A percentile compares a stretch with the other conserved stretches of the same genome.
Conservation (phyloP, 2,113 vertebrate species). For the Anolis sagrei region DNA sequence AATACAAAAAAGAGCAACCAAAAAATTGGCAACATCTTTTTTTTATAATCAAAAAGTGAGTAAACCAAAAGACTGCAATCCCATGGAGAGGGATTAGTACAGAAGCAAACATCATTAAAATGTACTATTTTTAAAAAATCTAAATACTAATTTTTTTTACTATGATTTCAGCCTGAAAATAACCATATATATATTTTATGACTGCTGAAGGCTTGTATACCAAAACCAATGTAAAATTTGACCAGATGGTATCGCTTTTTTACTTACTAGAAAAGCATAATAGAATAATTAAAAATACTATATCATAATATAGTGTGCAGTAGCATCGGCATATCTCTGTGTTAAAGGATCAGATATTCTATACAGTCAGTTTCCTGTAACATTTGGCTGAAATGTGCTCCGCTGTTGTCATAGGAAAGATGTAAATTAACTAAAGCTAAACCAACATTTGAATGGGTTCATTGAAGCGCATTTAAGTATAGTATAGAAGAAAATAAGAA, state of each 20-base stretch:
- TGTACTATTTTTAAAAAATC: constrained; percentile 48
- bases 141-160: constrained; percentile 56
- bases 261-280: constrained; percentile 61
- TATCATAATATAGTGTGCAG: constrained; percentile 60
- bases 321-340: constrained; percentile 67
- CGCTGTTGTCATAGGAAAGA: constrained; percentile 61
- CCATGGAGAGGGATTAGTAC: neutral
- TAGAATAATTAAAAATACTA: constrained; percentile 52
- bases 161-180: constrained; percentile 56
- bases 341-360: constrained; percentile 66
- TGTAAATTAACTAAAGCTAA: constrained; percentile 64
- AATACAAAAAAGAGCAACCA: neutral
- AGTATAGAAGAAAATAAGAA: constrained; percentile 44
- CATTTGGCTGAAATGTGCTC: constrained; percentile 48
- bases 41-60: neutral
- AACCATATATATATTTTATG: constrained; percentile 62
- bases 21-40: neutral
- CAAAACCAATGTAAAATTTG: constrained; percentile 68
- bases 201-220: constrained; percentile 62
- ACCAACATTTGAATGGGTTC: constrained; percentile 44
- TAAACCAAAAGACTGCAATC: neutral
- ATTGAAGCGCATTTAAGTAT: constrained; percentile 37
- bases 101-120: neutral
- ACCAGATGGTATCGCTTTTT: constrained; percentile 52
- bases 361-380: constrained; percentile 48